A percentile compares a stretch with the other conserved stretches of the same genome.
Conservation (phyloP, 2,113 vertebrate genomes). For the Platycercus adscitus region DNA sequence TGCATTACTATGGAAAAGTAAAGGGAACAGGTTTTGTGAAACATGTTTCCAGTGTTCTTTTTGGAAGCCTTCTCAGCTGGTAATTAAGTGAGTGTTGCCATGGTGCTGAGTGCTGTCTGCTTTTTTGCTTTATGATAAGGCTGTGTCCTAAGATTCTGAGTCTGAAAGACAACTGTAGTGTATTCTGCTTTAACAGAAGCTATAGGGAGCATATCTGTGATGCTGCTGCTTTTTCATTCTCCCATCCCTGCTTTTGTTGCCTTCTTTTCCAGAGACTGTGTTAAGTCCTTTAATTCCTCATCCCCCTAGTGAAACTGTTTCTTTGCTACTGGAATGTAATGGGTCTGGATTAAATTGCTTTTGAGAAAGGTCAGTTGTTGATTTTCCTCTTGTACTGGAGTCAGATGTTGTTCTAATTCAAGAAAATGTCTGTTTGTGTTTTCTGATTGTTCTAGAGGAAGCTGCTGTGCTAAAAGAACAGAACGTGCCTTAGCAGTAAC, state of each 20-base stretch:
- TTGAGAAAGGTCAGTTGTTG: slow-evolving; percentile 9
- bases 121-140: slow-evolving; percentile 4
- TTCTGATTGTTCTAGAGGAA: slow-evolving; percentile 5
- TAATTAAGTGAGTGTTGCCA: slow-evolving; percentile 36
- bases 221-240: neutral
- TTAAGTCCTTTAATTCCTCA: neutral
- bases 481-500: neutral
- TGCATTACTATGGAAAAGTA: neutral
- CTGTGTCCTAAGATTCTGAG: neutral
- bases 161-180: neutral
- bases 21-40: neutral
- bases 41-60: neutral
- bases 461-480: neutral
- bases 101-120: slow-evolving; percentile 17
- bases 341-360: neutral
- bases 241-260: neutral
- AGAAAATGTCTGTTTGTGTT: neutral
- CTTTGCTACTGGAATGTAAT: neutral
- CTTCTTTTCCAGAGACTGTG: neutral
- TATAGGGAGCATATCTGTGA: neutral
- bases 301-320: neutral
- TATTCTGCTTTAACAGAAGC: neutral
- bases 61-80: neutral
- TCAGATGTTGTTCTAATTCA: neutral
- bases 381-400: neutral